These are phyloP conservation scores for Rhynchophorus ferrugineus DNA, from an alignment of 1,140 invertebrate genomes.

Conservation along the genomic window DNA sequence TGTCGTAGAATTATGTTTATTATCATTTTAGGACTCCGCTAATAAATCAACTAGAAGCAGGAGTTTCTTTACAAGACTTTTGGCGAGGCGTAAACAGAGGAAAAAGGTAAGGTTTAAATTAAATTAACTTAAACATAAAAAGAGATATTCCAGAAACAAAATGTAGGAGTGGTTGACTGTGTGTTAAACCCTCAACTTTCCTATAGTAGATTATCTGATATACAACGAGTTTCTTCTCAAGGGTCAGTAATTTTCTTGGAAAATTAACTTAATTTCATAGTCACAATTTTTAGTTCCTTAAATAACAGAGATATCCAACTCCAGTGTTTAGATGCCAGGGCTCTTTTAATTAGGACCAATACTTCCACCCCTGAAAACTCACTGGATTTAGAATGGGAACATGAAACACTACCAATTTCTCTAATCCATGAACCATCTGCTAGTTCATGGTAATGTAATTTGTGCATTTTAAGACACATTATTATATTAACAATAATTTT, in stretches of 20 bases:
- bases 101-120: constrained; percentile 26
- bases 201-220: constrained; percentile 42
- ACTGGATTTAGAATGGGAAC: constrained; percentile 54
- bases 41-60: constrained; percentile 12
- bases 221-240: constrained; percentile 32
- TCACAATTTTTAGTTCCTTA: constrained; percentile 34
- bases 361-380: constrained; percentile 49
- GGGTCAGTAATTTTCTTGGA: constrained; percentile 27
- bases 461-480: constrained; percentile 1
- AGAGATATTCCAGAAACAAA: constrained; percentile 32
- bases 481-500: constrained; percentile 4
- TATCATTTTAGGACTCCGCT: constrained; percentile 10
- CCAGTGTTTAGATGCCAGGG: constrained; percentile 45
- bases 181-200: constrained; percentile 41
- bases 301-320: constrained; percentile 42
- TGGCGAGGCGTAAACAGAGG: constrained; percentile 28
- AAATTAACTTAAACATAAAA: neutral
- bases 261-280: neutral
- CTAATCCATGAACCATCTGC: constrained; percentile 34
- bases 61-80: constrained; percentile 29
- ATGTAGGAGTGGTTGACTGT: constrained; percentile 44
- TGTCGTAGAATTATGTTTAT: too few relatives aligned
- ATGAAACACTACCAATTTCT: constrained; percentile 42
- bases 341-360: constrained; percentile 39
- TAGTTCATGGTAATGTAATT: constrained; percentile 38